Base-by-base conservation (phyloP, 2,113 vertebrate genomes). In the Microcebus murinus region DNA sequence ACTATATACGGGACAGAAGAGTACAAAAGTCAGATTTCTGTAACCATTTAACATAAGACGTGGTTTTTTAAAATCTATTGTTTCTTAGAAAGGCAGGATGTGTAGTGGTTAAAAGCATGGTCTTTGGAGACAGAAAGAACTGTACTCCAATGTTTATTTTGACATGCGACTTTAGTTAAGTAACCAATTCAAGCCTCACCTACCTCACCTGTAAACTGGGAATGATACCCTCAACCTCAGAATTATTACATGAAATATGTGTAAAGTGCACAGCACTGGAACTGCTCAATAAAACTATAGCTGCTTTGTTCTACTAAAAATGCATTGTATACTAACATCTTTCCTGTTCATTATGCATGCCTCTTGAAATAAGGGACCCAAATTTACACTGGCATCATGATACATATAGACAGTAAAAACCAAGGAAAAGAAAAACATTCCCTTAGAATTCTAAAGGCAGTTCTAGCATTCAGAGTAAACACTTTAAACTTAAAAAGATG, bases 391-490 rank as follows among this genome's bases (percentile, higher is more conserved):
- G 13, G 20, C 76, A 90, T 76, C 23, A 65, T 91, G 89, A 93
- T 71, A 94, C 61, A 87, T 1, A 86, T 61, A 65, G 31, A 93
- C 11, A 67, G 48, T 14, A 97, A 98, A 95, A 98, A 15, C 31
- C 59, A 74, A 93, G 79, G 67, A 34, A 80, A 95, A 96, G 39
- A 20, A 76, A 77, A 95, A 68, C 18, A 45, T 82, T 91, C 81
- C 79, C 39, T 67, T 25, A 21, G 21, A 36, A 39, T 91, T 88
- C 42, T 57, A 85, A 96, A 96, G 48, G 50, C 27, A 85, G 27
- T 94, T 82, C 20, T 87, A 79, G 29, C 65, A 96, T 93, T 91
- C 42, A 86, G 67, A 85, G 12, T 63, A 42, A 12, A 77, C 6
- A 52, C 12, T 55, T 0, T 74, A 57, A 94, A 92, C 31, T 81